Conservation (phyloP, 2,888 invertebrate genomes). For the Ernsta delagoae region DNA sequence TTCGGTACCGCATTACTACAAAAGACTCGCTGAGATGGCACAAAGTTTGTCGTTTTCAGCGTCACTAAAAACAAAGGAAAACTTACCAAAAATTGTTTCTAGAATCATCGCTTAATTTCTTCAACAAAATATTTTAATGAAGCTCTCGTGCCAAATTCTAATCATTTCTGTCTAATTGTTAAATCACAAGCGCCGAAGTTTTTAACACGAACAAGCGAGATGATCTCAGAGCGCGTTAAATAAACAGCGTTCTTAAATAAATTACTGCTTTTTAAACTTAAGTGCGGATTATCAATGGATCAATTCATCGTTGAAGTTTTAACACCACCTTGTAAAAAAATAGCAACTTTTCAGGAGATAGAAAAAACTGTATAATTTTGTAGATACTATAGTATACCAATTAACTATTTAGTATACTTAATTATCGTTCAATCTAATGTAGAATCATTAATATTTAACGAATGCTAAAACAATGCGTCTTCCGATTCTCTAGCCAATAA, state of each 20-base stretch:
- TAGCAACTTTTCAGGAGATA: no score
- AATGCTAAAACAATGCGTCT: no score
- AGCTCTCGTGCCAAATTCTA: conserved; percentile 51
- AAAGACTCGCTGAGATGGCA: conserved; percentile 26
- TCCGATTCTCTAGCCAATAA: no score
- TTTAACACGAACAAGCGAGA: conserved; percentile 37
- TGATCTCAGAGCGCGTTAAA: conserved; percentile 22
- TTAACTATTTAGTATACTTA: no score
- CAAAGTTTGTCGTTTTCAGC: conserved; percentile 10
- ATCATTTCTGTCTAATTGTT: conserved; percentile 56
- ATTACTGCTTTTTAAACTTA: conserved; percentile 4
- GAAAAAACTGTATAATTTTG: no score
- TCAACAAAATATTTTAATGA: conserved; percentile 72
- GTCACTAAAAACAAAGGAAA: conserved; percentile 19
- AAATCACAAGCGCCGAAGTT: conserved; percentile 55
- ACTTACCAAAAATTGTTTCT: conserved; percentile 47
- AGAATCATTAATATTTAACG: no score
- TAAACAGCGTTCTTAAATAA: conserved; percentile 1
- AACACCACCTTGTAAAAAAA: no score
- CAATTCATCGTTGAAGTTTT: no score
- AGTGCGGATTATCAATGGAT: no score
- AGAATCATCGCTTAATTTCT: conserved; percentile 51
- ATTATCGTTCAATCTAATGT: no score
- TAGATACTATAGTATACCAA: no score
- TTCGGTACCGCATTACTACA: conserved; percentile 10